A percentile compares a stretch with the other conserved stretches of the same genome.
phyloP scores from a whole-genome alignment of 2,797 vertebrate species.

The Echeneis naucrates region DNA sequence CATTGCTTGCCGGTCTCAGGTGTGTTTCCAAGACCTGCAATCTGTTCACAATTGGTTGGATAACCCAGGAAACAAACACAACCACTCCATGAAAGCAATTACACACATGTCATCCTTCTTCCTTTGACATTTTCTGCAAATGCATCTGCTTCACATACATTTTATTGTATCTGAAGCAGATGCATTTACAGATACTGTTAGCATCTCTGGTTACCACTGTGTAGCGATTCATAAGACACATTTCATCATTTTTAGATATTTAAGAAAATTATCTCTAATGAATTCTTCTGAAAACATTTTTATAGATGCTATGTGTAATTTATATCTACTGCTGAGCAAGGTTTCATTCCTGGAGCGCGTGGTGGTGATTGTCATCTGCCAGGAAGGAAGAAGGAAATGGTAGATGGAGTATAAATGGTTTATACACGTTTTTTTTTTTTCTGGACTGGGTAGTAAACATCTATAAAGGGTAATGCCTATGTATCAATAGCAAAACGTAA shows the following conservation, averaged over 20 bases:
- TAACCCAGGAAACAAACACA: constrained; percentile 35
- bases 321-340: no score
- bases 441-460: no score
- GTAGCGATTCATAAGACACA: not conserved
- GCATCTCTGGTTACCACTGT: not conserved
- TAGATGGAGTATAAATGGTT: no score
- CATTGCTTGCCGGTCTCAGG: constrained; percentile 58
- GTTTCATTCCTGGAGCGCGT: no score
- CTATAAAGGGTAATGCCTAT: no score
- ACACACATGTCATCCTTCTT: constrained; percentile 42
- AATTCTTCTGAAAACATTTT: not conserved
- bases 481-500: no score
- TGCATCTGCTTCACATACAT: not conserved
- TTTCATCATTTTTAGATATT: not conserved
- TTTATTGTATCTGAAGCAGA: no score
- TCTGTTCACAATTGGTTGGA: constrained; percentile 50
- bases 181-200: no score
- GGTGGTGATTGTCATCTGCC: no score
- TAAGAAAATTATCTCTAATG: not conserved
- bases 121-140: constrained; percentile 31
- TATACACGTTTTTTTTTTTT: no score
- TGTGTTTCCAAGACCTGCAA: constrained; percentile 45
- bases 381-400: no score
- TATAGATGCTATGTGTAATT: not conserved
- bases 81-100: constrained; percentile 39